These are phyloP conservation scores for Stegophylla sp. DNA, from an alignment of 2,888 invertebrate species.

Conservation along the genomic window DNA sequence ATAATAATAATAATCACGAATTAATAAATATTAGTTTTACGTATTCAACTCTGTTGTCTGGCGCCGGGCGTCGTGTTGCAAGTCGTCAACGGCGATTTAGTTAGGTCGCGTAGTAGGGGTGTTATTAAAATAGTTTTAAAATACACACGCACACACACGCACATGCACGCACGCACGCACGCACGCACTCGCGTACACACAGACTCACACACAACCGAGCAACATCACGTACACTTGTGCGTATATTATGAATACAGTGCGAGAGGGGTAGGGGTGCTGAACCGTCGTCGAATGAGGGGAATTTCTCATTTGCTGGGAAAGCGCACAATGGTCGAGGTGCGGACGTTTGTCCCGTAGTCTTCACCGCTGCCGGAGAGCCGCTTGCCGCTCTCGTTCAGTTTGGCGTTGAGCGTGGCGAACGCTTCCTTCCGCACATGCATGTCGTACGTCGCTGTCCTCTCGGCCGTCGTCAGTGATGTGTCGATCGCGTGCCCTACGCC, in stretches of 20 bases:
- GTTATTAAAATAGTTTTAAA: too few relatives aligned
- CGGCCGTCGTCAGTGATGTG: neutral
- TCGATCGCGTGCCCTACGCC: constrained; percentile 12
- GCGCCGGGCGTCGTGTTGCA: too few relatives aligned
- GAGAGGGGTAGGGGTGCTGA: neutral
- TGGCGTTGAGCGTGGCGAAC: constrained; percentile 8
- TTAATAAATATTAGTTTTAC: too few relatives aligned
- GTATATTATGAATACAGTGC: too few relatives aligned
- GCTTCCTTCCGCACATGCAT: neutral
- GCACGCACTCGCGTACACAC: too few relatives aligned
- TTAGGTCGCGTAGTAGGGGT: too few relatives aligned
- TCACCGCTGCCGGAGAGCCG: neutral
- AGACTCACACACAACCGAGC: too few relatives aligned
- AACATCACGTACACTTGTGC: too few relatives aligned
- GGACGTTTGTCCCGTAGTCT: neutral
- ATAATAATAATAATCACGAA: too few relatives aligned
- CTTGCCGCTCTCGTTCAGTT: neutral
- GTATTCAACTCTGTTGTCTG: too few relatives aligned
- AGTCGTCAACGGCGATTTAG: too few relatives aligned
- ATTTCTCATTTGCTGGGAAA: neutral
- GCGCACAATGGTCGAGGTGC: neutral
- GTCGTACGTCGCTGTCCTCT: neutral
- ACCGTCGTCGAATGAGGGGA: neutral
- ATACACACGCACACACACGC: too few relatives aligned
- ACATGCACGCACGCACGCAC: neutral